These are phyloP conservation scores for Corythoichthys haematopterus DNA, from an alignment of 2,113 vertebrate genomes.

Conservation along the genomic window DNA sequence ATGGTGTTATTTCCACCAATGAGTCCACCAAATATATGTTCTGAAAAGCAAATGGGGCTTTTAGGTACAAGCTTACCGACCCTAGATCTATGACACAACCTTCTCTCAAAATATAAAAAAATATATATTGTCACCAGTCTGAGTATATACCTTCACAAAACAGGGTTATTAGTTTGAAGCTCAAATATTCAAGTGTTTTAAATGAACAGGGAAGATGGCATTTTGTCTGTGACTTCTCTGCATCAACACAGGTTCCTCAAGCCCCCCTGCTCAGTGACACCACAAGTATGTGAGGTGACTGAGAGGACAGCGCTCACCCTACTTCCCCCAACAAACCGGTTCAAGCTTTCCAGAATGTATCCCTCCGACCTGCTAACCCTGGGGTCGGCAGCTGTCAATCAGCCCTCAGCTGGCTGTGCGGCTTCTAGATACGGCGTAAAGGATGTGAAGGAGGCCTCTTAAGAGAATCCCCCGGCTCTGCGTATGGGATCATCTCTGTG, in stretches of 20 bases:
- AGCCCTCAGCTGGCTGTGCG: slow-evolving; percentile 65
- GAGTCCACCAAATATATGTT: neutral
- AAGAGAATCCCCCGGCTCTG: slow-evolving; percentile 63
- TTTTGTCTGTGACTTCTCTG: neutral
- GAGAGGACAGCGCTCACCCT: slow-evolving; percentile 61
- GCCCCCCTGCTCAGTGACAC: slow-evolving; percentile 29
- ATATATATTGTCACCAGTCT: slow-evolving; percentile 7
- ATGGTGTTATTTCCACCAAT: too few relatives aligned
- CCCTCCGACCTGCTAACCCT: slow-evolving; percentile 63
- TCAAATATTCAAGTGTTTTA: slow-evolving; percentile 12
- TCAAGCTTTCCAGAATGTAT: slow-evolving; percentile 69
- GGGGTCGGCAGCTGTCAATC: slow-evolving; percentile 75
- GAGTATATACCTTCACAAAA: slow-evolving; percentile 1
- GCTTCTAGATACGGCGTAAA: slow-evolving; percentile 62
- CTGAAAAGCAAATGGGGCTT: neutral
- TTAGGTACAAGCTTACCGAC: neutral
- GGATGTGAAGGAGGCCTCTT: slow-evolving; percentile 66
- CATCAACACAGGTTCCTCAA: neutral
- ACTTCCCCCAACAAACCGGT: slow-evolving; percentile 45
- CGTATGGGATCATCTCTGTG: slow-evolving; percentile 75
- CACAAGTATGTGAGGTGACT: slow-evolving; percentile 50
- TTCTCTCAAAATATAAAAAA: slow-evolving; percentile 1
- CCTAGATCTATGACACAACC: neutral
- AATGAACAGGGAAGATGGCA: neutral
- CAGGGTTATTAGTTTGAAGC: slow-evolving; percentile 19